phyloP scores from a whole-genome alignment of 2,888 invertebrate species.

The Anodontia alba region DNA sequence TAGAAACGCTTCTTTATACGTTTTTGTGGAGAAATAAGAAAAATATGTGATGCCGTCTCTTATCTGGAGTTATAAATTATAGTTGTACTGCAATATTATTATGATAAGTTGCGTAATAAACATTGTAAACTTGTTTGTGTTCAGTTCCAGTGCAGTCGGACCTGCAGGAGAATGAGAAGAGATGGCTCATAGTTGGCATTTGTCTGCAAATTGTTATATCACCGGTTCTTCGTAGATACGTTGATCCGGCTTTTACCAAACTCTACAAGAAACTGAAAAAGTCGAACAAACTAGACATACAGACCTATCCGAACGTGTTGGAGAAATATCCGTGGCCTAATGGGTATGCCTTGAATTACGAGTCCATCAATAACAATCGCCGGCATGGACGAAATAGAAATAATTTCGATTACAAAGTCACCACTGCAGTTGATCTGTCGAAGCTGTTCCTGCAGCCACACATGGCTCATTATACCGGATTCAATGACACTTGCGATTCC shows the following conservation, averaged over 20 bases:
- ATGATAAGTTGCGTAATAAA: no score
- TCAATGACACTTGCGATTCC: slow-evolving; percentile 44
- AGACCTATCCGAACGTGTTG: slow-evolving; percentile 22
- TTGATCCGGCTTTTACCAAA: slow-evolving; percentile 13
- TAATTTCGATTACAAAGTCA: slow-evolving; percentile 33
- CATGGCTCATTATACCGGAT: slow-evolving; percentile 48
- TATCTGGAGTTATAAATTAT: no score
- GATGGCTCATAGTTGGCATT: slow-evolving; percentile 56
- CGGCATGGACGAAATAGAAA: neutral
- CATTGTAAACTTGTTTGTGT: neutral
- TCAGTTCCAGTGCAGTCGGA: neutral
- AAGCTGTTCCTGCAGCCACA: slow-evolving; percentile 43
- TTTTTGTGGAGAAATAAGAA: no score
- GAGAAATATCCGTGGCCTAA: slow-evolving; percentile 13
- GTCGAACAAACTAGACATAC: slow-evolving; percentile 30
- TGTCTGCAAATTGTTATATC: slow-evolving; percentile 43
- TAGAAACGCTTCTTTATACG: no score
- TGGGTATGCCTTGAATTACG: slow-evolving; percentile 40
- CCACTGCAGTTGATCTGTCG: slow-evolving; percentile 43
- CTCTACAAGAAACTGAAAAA: slow-evolving; percentile 24
- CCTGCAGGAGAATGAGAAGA: slow-evolving; percentile 33
- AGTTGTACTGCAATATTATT: no score
- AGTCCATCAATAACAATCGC: slow-evolving; percentile 46
- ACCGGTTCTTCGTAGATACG: slow-evolving; percentile 39
- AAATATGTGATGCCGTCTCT: no score